phyloP scores from a whole-genome alignment of 2,888 invertebrate genomes.

The Ophion ventricosus region DNA sequence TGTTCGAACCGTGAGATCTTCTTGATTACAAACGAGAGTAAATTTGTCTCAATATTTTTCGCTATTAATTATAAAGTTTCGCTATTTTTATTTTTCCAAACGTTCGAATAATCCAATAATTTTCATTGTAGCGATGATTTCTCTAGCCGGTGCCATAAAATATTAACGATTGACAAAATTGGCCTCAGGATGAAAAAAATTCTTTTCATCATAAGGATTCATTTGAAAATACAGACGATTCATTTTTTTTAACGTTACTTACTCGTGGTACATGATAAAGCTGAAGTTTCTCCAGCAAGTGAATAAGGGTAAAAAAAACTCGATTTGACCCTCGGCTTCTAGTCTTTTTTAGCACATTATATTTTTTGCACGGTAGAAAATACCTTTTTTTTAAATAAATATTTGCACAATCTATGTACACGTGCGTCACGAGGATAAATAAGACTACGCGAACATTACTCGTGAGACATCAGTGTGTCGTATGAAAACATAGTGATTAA shows the following conservation, averaged over 20 bases:
- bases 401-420: slow-evolving; percentile 4
- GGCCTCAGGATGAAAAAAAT: background rate
- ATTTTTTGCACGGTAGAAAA: slow-evolving; percentile 12
- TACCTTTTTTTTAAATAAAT: slow-evolving; percentile 10
- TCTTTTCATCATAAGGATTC: background rate
- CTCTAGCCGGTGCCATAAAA: background rate
- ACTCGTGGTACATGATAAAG: background rate
- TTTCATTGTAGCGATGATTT: background rate
- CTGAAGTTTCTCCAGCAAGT: background rate
- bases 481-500: slow-evolving; percentile 9
- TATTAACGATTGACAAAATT: background rate
- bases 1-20: slow-evolving; percentile 47
- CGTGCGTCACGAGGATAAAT: slow-evolving; percentile 14
- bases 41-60: background rate
- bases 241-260: background rate
- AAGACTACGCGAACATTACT: background rate
- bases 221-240: background rate
- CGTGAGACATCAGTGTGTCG: slow-evolving; percentile 25
- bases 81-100: background rate
- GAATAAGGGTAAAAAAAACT: background rate
- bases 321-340: background rate
- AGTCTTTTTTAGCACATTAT: background rate
- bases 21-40: slow-evolving; percentile 14
- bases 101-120: background rate
- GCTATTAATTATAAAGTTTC: too few relatives aligned